Evolutionary conservation across 2,797 vertebrate species (phyloP).

Genomic region (Meriones psammophilus): DNA sequence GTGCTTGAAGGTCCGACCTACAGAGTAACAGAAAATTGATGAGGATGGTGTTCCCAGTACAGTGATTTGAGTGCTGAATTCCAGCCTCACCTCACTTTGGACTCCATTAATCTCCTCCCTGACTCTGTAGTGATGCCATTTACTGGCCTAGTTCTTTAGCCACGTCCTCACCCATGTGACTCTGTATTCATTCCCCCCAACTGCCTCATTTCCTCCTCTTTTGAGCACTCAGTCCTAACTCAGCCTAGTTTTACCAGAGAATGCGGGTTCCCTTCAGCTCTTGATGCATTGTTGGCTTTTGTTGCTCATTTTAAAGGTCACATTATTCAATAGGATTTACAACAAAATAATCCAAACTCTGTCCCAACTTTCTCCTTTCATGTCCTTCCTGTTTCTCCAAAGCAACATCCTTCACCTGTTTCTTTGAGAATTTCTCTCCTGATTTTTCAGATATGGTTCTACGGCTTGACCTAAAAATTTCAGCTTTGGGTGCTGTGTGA

Average conservation of each 20-base stretch:
- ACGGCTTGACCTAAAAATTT: neutral
- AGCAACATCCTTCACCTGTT: neutral
- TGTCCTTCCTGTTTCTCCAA: neutral
- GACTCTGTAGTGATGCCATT: neutral
- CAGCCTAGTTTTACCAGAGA: neutral
- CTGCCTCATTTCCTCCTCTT: neutral
- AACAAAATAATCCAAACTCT: neutral
- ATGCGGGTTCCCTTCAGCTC: neutral
- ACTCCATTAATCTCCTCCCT: neutral
- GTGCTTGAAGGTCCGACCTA: conserved; percentile 10
- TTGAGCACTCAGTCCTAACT: neutral
- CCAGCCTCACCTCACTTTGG: no score
- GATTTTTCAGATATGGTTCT: neutral
- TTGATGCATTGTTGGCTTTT: neutral
- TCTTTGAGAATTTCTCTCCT: neutral
- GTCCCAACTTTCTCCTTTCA: neutral
- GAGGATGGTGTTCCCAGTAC: neutral
- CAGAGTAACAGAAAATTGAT: neutral
- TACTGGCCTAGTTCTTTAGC: neutral
- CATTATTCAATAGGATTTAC: neutral
- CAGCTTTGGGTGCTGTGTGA: neutral
- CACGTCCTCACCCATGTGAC: neutral
- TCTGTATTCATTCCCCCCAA: neutral
- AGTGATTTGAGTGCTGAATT: neutral
- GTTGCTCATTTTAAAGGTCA: conserved; percentile 4